Evolutionary conservation across 64 coral and sea anemone genomes (phyloP).

Genomic region (Exaiptasia diaphana): DNA sequence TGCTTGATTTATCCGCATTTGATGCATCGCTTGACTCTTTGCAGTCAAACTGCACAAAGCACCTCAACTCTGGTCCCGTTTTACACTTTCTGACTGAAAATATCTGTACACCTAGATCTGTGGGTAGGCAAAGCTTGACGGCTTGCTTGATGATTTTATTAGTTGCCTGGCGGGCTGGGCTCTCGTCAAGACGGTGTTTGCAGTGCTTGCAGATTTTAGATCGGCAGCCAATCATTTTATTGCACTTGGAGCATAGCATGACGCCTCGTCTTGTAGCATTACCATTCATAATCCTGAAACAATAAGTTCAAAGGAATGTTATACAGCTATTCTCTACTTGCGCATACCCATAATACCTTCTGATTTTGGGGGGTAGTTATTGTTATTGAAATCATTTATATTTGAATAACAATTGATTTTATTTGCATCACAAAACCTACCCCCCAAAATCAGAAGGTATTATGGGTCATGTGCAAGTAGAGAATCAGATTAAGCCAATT

Average conservation of each 20-base stretch:
- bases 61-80: conserved; percentile 71
- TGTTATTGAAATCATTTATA: no score
- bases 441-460: no score
- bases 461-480: no score
- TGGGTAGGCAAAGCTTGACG: conserved; percentile 62
- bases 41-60: conserved; percentile 67
- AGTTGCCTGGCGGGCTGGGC: conserved; percentile 5
- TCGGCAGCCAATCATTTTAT: conserved; percentile 83
- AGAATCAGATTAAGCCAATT: no score
- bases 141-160: conserved; percentile 41
- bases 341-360: no score
- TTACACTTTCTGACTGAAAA: conserved; percentile 81
- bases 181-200: conserved; percentile 45
- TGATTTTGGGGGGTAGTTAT: no score
- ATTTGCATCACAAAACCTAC: no score
- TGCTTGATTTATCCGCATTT: background rate
- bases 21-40: no score
- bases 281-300: conserved; percentile 67
- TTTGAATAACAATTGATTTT: no score
- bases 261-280: conserved; percentile 84
- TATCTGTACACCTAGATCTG: conserved; percentile 26
- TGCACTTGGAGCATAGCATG: conserved; percentile 82
- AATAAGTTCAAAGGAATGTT: no score
- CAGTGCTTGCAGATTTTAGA: conserved; percentile 92
- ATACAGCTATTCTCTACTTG: no score